Evolutionary conservation across 2,797 vertebrate species (phyloP).

Genomic region (Pseudotriccus pelzelni): DNA sequence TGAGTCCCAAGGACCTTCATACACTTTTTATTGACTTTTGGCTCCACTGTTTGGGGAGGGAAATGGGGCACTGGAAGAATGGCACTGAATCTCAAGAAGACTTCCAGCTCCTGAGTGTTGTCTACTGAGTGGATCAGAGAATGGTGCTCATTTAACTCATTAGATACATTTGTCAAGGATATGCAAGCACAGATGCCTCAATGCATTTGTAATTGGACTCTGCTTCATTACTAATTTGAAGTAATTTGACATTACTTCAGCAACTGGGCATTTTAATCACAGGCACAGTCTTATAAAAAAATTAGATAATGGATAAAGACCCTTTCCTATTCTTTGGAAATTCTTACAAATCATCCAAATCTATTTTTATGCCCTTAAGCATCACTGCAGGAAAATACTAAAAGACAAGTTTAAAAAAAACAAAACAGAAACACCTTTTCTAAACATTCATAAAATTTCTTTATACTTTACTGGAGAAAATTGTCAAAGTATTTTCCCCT

Average conservation of each 20-base stretch:
- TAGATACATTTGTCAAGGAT: not conserved
- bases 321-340: not conserved
- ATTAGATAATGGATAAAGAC: not conserved
- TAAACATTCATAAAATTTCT: not conserved
- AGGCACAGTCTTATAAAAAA: not conserved
- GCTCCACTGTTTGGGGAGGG: not conserved
- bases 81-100: not conserved
- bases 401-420: not conserved
- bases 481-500: not conserved
- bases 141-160: not conserved
- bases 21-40: not conserved
- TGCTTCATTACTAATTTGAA: too few species aligned
- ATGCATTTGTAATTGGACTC: not conserved
- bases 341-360: not conserved
- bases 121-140: not conserved
- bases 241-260: not conserved
- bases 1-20: not conserved
- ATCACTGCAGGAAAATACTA: not conserved
- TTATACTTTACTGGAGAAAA: not conserved
- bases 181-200: rapidly evolving
- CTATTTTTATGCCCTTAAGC: not conserved
- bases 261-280: not conserved
- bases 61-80: not conserved
- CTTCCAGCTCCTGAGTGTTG: rapidly evolving
- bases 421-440: not conserved